Percentiles rank a stretch among this genome's conserved stretches.
phyloP scores from a whole-genome alignment of 2,888 invertebrate genomes.

The Cephus sareptanus region DNA sequence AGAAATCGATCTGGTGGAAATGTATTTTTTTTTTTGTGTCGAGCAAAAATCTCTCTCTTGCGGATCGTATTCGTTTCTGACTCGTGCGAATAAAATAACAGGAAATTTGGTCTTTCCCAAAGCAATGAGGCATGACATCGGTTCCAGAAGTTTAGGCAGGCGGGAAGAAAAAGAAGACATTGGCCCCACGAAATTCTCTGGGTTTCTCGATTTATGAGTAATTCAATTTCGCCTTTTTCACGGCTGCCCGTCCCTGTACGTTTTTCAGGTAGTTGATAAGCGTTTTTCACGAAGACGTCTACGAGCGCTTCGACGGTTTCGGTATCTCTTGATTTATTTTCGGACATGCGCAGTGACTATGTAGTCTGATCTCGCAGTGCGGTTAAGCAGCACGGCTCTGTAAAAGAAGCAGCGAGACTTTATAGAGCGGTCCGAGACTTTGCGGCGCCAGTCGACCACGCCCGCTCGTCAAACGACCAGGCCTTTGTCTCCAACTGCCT shows the following conservation, averaged over 20 bases:
- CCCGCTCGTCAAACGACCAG: conserved; percentile 42
- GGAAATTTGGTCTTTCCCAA: background rate
- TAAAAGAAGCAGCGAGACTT: conserved; percentile 1
- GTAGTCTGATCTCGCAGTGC: background rate
- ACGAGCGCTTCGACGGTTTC: background rate
- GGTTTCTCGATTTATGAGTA: background rate
- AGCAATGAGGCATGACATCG: background rate
- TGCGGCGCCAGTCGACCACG: conserved; percentile 38
- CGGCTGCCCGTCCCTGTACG: background rate
- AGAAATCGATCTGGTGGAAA: background rate
- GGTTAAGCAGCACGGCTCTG: background rate
- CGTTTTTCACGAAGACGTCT: background rate
- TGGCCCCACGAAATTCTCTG: background rate
- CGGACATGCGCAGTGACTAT: background rate
- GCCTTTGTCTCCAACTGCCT: conserved; percentile 50
- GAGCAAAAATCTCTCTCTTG: background rate
- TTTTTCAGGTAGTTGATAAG: background rate
- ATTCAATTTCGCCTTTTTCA: background rate
- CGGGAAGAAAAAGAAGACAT: background rate
- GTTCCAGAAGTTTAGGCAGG: background rate
- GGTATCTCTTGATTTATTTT: background rate
- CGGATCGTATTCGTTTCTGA: background rate
- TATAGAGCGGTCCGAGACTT: conserved; percentile 24
- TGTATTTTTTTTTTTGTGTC: background rate
- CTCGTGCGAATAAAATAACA: background rate